phyloP scores from a whole-genome alignment of 2,113 vertebrate species.

The Colius striatus region DNA sequence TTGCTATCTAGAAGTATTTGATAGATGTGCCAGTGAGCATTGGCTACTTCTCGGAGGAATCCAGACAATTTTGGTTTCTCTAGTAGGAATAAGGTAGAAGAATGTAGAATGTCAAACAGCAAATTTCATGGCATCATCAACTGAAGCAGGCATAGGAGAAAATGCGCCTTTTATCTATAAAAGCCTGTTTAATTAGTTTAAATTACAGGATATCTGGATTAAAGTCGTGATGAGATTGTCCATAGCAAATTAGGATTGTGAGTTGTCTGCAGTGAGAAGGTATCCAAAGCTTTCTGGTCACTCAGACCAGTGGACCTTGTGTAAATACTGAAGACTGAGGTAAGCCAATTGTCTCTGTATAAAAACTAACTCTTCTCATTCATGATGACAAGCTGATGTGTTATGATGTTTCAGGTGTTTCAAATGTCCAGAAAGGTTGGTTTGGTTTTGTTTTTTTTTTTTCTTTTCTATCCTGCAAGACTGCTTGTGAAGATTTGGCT shows the following conservation, averaged over 20 bases:
- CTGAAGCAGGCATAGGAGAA: conserved; percentile 21
- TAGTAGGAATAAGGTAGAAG: conserved; percentile 61
- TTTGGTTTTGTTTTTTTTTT: not conserved
- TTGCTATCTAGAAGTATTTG: conserved; percentile 48
- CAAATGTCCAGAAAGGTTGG: not conserved
- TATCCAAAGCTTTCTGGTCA: not conserved
- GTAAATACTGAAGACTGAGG: not conserved
- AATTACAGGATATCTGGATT: not conserved
- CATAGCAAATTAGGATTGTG: not conserved
- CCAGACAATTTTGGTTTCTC: conserved; percentile 66
- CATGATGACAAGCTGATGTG: no score
- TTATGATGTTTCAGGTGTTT: not conserved
- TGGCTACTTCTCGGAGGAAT: conserved; percentile 68
- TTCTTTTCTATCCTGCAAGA: not conserved
- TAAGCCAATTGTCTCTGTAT: not conserved
- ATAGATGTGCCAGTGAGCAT: conserved; percentile 52
- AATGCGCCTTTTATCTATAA: conserved; percentile 13
- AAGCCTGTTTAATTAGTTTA: conserved; percentile 37
- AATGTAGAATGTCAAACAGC: conserved; percentile 69
- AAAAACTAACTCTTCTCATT: not conserved
- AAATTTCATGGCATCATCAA: not conserved
- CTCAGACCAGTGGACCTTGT: accelerated
- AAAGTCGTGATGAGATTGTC: not conserved
- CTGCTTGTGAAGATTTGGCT: not conserved
- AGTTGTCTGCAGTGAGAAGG: not conserved